phyloP scores from a whole-genome alignment of 2,888 invertebrate genomes.

The Dolichomitus sp. region DNA sequence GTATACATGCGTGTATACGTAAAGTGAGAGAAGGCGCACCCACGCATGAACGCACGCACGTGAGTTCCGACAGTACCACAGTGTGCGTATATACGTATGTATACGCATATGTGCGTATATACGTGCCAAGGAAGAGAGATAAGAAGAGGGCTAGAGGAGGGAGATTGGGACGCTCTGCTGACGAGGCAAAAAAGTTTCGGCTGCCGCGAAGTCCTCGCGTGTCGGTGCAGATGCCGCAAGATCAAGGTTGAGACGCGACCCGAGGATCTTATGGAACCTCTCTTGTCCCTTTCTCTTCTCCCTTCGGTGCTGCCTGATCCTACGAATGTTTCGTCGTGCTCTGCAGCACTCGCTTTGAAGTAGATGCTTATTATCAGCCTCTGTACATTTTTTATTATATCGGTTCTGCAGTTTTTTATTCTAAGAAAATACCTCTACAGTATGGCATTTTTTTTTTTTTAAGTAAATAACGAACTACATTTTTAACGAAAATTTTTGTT shows the following conservation, averaged over 20 bases:
- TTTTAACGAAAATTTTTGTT: no score
- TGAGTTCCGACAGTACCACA: slow-evolving; percentile 43
- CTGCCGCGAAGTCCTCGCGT: slow-evolving; percentile 49
- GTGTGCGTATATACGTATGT: background rate
- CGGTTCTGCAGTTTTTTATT: no score
- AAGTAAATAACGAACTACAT: no score
- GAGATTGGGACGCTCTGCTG: background rate
- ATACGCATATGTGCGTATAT: background rate
- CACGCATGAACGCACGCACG: slow-evolving; percentile 44
- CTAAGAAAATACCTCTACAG: no score
- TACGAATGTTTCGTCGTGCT: background rate
- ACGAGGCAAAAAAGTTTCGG: slow-evolving; percentile 51
- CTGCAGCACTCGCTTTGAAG: background rate
- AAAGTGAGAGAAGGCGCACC: slow-evolving; percentile 7
- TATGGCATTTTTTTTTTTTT: no score
- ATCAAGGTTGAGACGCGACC: slow-evolving; percentile 53
- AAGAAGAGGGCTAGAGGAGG: background rate
- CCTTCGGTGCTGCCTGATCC: background rate
- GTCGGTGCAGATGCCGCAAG: slow-evolving; percentile 55
- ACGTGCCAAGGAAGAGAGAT: slow-evolving; percentile 30
- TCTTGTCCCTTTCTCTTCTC: background rate
- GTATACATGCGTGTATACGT: background rate
- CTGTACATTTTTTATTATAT: background rate
- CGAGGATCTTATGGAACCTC: slow-evolving; percentile 21
- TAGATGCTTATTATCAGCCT: background rate